Evolutionary conservation across 2,797 vertebrate species (phyloP), one percentile per base, ranked within the genome.

Genomic region (Hybognathus amarus): DNA sequence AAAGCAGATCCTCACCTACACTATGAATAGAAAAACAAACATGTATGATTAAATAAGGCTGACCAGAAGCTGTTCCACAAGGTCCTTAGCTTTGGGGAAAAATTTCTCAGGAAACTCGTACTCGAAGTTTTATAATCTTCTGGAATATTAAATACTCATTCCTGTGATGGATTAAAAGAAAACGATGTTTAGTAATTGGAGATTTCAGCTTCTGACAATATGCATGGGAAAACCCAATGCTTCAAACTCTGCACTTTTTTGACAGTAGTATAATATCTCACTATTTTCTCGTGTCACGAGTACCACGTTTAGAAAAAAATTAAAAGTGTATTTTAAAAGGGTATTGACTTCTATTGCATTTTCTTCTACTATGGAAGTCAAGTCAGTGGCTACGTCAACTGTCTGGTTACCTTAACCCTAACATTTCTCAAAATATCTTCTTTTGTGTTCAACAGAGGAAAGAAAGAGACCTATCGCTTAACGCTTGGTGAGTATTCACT

Each of bases 91-190:
- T 93, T 99, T 99, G 88, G 98, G 97, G 89, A 99, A 99, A 93
- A 99, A 99, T 93, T 99, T 99, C 92, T 99, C 98, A 85, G 98
- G 98, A 87, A 99, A 99, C 90, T 99, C 97, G 89, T 99, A 99
- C 89, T 99, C 98, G 95, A n/a, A 99, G 92, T 87, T 98, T 99
- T 95, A 99, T 99, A 93, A 99, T 99, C 93, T 99, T 99, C 95
- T 99, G 98, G 94, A 99, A 99, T 96, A 99, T 99, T 91, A 99
- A 96, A 93, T 99, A 99, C 69, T 99, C 98, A 71, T 99, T 99
- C 93, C 98, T 99, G 93, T 68, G 13, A 82, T 13, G 42, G 38
- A 71, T 27, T 81, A 45, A 81, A 79, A 80, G 15, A 66, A 20
- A 61, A 61, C 24, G 63, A 64, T 54, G 10, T n/a, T 40, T 13